A percentile compares a stretch with the other conserved stretches of the same genome.
Evolutionary conservation across 2,797 vertebrate species (phyloP).

Genomic region (Enteromius unitaeniatus): DNA sequence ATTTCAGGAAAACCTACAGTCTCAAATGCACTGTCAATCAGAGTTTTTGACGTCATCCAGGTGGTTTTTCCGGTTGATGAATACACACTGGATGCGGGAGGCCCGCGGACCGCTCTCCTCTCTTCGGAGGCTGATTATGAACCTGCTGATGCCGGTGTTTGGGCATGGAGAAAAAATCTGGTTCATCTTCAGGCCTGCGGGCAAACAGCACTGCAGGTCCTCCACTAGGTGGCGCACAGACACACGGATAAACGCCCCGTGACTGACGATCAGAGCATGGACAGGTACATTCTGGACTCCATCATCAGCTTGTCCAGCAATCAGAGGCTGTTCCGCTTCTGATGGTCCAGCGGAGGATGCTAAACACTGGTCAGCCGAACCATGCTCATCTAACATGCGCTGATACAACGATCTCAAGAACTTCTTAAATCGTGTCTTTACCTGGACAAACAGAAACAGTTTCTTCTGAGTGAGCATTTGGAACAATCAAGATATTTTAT

Average conservation of each 20-base stretch:
- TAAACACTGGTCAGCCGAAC: constrained; percentile 44
- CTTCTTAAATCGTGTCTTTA: constrained; percentile 85
- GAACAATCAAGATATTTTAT: too few species aligned
- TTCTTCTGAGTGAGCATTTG: not conserved
- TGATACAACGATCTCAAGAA: constrained; percentile 89
- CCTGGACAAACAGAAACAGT: constrained; percentile 73
- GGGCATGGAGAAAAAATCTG: constrained; percentile 86
- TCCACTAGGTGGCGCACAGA: constrained; percentile 87
- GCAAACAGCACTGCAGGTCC: constrained; percentile 82
- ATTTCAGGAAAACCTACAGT: not conserved
- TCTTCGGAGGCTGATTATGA: constrained; percentile 78
- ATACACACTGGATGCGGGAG: constrained; percentile 81
- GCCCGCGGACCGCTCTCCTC: constrained; percentile 66
- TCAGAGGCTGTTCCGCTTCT: constrained; percentile 35
- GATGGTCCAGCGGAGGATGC: constrained; percentile 27
- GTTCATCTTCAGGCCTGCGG: constrained; percentile 76
- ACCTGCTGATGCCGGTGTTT: constrained; percentile 91
- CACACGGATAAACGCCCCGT: constrained; percentile 90
- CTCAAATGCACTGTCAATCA: not conserved
- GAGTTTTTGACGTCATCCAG: constrained; percentile 67
- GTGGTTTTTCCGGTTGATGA: constrained; percentile 89
- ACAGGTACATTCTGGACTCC: constrained; percentile 64
- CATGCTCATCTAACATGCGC: constrained; percentile 75
- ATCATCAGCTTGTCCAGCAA: constrained; percentile 45
- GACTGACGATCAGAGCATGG: constrained; percentile 88